Conservation (phyloP, 2,113 vertebrate genomes). For the Oryzias celebensis region DNA sequence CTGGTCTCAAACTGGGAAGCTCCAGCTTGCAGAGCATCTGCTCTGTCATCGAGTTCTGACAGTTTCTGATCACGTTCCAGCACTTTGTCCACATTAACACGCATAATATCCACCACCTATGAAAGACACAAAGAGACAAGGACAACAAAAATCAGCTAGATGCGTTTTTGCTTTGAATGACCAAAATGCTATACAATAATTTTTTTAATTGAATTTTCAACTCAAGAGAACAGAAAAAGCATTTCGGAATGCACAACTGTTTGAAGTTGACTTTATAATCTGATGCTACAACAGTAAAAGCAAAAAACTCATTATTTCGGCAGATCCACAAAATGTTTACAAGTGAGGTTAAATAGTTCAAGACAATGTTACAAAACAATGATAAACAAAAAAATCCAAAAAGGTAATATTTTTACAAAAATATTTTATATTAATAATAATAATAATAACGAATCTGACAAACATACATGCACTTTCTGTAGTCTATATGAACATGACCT, state of each 20-base stretch:
- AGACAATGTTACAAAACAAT: no score
- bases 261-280: neutral
- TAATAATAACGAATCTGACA: conserved; percentile 1
- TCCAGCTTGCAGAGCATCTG: conserved; percentile 92
- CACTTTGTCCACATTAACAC: conserved; percentile 96
- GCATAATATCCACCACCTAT: conserved; percentile 97
- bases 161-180: neutral
- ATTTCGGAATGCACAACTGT: neutral
- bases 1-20: conserved; percentile 97
- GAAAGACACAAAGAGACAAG: neutral
- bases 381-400: no score
- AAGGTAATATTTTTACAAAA: no score
- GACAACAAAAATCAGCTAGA: neutral
- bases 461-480: neutral
- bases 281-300: neutral
- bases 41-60: conserved; percentile 89
- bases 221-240: neutral
- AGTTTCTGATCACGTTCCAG: conserved; percentile 91
- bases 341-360: no score
- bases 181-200: neutral
- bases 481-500: conserved; percentile 35
- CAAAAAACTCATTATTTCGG: neutral
- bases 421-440: neutral
- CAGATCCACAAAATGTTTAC: no score
- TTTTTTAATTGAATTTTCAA: neutral